Evolutionary conservation across 1,140 invertebrate genomes (phyloP), one percentile per base, ranked within the genome.

Genomic region (Bombus confusus): DNA sequence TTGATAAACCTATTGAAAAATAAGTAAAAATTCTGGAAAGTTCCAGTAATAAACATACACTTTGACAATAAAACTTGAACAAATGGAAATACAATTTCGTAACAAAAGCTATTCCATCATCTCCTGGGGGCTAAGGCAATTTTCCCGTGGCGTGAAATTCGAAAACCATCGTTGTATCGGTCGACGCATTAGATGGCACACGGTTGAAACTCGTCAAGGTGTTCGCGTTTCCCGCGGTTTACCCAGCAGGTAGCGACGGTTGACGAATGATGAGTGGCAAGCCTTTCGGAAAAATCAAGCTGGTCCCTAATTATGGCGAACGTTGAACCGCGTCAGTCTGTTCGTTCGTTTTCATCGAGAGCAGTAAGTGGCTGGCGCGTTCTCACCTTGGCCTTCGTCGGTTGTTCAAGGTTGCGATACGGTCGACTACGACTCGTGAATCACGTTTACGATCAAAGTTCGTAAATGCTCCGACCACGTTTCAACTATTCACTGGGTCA

Each of bases 191-290:
- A 13, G 37, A 39, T 13, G 25, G n/a, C 22, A 52, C 18, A 62
- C 75, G 57, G 0, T 4, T 4, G 43, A 22, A 22, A 4, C 74
- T 57, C 28, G 47, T 69, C n/a, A n/a, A 39, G 28, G 6, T 13
- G 75, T 78, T 28, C 47, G 10, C n/a, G 82, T 84, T 83, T 62
- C 74, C 74, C 47, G 64, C 47, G 82, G 15, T 39, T 43, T 41
- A 37, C 86, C 57, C 87, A 89, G 88, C 88, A 83, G 86, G 76
- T 52, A 22, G 47, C 47, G 22, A 52, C 47, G 47, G 47, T 52
- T 87, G 86, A 90, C 86, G 91, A 78, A 88, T 85, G 90, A 91
- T 86, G 86, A 76, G 90, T 74, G 80, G 79, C 71, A 76, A 90
- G 75, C 74, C 71, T 68, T 59, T 77, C 34, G 59, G 69, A 89